Evolutionary conservation across 2,888 invertebrate species (phyloP).

Genomic region (Drosophila nr. medialis): DNA sequence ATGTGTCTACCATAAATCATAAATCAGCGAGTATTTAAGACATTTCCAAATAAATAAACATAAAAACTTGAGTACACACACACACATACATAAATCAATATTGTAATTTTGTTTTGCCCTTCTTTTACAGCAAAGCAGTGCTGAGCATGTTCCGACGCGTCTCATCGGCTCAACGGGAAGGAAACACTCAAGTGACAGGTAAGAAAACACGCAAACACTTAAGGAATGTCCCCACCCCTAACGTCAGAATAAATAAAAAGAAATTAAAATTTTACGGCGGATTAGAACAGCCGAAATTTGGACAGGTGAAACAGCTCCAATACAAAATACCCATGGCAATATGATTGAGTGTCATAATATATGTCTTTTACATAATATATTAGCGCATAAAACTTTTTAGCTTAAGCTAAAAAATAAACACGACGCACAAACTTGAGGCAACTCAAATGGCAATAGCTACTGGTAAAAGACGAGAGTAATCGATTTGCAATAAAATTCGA

Average conservation of each 20-base stretch:
- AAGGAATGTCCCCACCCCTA: not conserved
- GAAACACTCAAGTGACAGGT: slow-evolving; percentile 85
- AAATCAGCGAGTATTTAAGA: slow-evolving; percentile 84
- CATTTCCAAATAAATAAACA: not conserved
- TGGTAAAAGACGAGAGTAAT: slow-evolving; percentile 4
- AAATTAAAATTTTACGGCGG: slow-evolving; percentile 19
- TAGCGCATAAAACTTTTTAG: not conserved
- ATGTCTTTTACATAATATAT: not conserved
- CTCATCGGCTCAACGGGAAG: slow-evolving; percentile 79
- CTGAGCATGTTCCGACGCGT: slow-evolving; percentile 83
- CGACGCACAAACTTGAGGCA: not conserved
- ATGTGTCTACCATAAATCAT: not conserved
- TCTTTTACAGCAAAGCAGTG: slow-evolving; percentile 81
- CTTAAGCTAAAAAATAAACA: slow-evolving; percentile 5
- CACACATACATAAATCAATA: not conserved
- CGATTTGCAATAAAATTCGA: slow-evolving; percentile 13
- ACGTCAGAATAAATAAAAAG: slow-evolving; percentile 6
- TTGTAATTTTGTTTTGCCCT: slow-evolving; percentile 17
- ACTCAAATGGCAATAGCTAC: not conserved
- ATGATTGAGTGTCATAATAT: not conserved
- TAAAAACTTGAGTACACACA: not conserved
- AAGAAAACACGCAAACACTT: slow-evolving; percentile 44
- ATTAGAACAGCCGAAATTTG: not conserved
- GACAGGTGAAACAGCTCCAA: not conserved
- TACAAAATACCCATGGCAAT: not conserved